Conservation (phyloP, 2,797 vertebrate genomes). For the Austrolebias charrua region DNA sequence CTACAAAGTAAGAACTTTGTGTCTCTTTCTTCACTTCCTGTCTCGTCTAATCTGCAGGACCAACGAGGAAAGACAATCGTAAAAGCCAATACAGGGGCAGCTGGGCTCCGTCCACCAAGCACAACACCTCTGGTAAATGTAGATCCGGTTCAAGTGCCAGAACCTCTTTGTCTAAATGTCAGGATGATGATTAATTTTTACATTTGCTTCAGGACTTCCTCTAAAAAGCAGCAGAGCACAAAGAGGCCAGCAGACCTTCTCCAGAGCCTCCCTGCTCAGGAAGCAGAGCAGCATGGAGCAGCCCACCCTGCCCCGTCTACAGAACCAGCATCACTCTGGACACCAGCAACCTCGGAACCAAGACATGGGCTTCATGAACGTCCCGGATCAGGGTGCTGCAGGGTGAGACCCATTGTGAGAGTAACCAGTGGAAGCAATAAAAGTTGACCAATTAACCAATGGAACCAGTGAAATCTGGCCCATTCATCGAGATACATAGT, state of each 20-base stretch:
- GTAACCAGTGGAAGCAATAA: not conserved
- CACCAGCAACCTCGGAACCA: conserved; percentile 8
- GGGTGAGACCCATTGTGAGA: conserved; percentile 70
- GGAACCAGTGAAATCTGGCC: not conserved
- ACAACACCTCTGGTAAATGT: conserved; percentile 56
- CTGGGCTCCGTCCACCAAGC: conserved; percentile 22
- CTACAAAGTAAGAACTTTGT: not conserved
- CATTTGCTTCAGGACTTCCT: conserved; percentile 11
- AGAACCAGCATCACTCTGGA: conserved; percentile 34
- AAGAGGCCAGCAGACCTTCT: conserved; percentile 18
- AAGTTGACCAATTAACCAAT: not conserved
- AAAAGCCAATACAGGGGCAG: conserved; percentile 75
- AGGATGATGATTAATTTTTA: not conserved
- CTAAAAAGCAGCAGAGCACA: conserved; percentile 14
- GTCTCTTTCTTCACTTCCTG: conserved; percentile 14
- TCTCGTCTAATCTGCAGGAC: conserved; percentile 67
- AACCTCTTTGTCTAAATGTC: rapidly evolving
- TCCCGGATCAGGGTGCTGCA: conserved; percentile 84
- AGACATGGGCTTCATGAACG: conserved; percentile 84
- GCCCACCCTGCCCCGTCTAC: conserved; percentile 79
- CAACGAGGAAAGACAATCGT: conserved; percentile 79
- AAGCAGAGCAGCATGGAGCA: conserved; percentile 84
- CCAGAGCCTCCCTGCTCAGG: conserved; percentile 71
- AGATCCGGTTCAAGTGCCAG: not conserved
- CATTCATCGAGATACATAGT: too few species aligned